Evolutionary conservation across 1,140 invertebrate species (phyloP).

Genomic region (Ceratosolen fusciceps): DNA sequence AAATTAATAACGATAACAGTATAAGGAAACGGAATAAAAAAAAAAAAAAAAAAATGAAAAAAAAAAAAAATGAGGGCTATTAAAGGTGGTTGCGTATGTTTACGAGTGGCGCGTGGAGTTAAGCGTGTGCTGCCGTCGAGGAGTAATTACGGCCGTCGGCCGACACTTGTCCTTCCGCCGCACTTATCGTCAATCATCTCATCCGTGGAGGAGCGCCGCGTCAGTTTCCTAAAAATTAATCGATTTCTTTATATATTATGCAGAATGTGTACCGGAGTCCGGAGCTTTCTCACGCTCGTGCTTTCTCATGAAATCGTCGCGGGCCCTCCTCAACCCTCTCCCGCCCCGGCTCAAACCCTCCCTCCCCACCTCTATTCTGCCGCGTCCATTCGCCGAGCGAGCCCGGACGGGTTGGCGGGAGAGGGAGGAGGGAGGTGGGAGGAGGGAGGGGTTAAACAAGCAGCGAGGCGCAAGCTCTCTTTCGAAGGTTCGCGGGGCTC

Average conservation of each 20-base stretch:
- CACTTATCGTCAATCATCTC: constrained; percentile 55
- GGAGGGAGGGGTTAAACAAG: constrained; percentile 12
- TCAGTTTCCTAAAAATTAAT: constrained; percentile 20
- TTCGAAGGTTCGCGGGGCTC: constrained; percentile 8
- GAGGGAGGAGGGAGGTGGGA: neutral
- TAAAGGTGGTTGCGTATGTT: constrained; percentile 52
- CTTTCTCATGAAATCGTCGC: constrained; percentile 17
- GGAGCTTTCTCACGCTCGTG: constrained; percentile 44
- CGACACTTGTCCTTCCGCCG: constrained; percentile 38
- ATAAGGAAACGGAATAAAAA: neutral
- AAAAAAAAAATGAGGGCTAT: constrained; percentile 51
- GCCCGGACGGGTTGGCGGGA: too few relatives aligned
- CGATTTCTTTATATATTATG: constrained; percentile 42
- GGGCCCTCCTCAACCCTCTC: neutral
- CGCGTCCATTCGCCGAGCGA: too few relatives aligned
- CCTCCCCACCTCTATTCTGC: too few relatives aligned
- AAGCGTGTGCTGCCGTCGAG: constrained; percentile 62
- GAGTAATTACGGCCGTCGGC: constrained; percentile 56
- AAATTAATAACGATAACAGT: neutral
- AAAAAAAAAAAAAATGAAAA: neutral
- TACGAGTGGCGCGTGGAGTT: constrained; percentile 17
- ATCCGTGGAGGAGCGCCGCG: constrained; percentile 8
- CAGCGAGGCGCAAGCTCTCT: constrained; percentile 10
- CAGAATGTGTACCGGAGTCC: constrained; percentile 38
- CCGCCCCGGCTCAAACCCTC: too few relatives aligned